Percentiles rank a stretch among this genome's conserved stretches.
phyloP scores from a whole-genome alignment of 2,888 invertebrate species.

The Mythimna vitellina region DNA sequence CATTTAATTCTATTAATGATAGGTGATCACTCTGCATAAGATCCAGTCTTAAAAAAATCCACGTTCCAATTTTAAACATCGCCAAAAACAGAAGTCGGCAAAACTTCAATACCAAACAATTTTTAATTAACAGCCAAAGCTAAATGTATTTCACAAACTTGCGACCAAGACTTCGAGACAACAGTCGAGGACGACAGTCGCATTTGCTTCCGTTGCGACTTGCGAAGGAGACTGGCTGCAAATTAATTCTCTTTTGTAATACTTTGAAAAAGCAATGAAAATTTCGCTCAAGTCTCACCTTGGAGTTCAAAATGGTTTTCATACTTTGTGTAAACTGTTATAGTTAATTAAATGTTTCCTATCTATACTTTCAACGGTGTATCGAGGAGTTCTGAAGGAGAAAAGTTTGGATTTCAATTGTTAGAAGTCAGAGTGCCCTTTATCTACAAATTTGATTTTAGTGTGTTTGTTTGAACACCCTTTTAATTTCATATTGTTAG shows the following conservation, averaged over 20 bases:
- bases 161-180: slow-evolving; percentile 52
- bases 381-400: background rate
- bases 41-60: no score
- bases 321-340: slow-evolving; percentile 48
- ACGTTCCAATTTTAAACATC: background rate
- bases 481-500: no score
- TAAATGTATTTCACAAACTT: slow-evolving; percentile 30
- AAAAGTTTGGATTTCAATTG: slow-evolving; percentile 13
- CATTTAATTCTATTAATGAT: no score
- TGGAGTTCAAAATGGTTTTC: slow-evolving; percentile 55
- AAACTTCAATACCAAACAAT: slow-evolving; percentile 33
- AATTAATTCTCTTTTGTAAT: slow-evolving; percentile 71
- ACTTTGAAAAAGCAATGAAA: slow-evolving; percentile 70
- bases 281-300: slow-evolving; percentile 56
- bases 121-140: slow-evolving; percentile 45
- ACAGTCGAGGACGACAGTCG: slow-evolving; percentile 55
- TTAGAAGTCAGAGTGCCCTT: background rate
- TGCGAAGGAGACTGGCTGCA: slow-evolving; percentile 50
- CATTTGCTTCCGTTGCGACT: slow-evolving; percentile 50
- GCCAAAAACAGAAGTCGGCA: slow-evolving; percentile 1
- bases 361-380: slow-evolving; percentile 18
- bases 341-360: slow-evolving; percentile 34
- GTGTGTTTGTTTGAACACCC: background rate
- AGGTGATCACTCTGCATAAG: no score
- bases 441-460: background rate